A percentile compares a stretch with the other conserved stretches of the same genome.
phyloP scores from a whole-genome alignment of 2,888 invertebrate genomes.

The Lepidochitona cinerea region DNA sequence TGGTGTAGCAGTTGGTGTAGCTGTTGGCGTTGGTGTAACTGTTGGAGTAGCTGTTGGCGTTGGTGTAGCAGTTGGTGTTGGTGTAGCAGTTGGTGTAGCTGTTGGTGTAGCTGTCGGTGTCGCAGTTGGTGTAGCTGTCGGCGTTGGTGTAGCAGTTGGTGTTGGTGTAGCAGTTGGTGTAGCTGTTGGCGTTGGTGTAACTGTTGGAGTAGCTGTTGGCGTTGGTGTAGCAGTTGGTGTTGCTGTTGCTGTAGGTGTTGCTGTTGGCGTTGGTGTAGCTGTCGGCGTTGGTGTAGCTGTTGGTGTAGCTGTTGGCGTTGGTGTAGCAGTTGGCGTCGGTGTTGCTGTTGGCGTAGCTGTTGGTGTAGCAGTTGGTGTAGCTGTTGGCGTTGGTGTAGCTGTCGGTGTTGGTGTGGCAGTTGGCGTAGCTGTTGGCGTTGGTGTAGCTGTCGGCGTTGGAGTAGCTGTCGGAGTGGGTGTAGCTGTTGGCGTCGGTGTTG shows the following conservation, averaged over 20 bases:
- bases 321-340: background rate
- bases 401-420: background rate
- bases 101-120: background rate
- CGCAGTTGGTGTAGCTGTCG: background rate
- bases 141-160: background rate
- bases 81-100: background rate
- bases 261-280: background rate
- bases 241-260: background rate
- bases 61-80: background rate
- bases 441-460: too few species aligned
- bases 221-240: background rate
- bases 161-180: background rate
- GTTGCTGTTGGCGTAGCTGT: background rate
- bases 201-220: background rate
- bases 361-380: background rate
- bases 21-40: background rate
- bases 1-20: background rate
- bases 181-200: background rate
- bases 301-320: background rate
- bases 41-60: background rate
- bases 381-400: background rate
- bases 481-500: too few species aligned
- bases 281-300: background rate
- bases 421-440: background rate
- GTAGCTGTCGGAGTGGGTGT: too few species aligned